A percentile compares a stretch with the other conserved stretches of the same genome.
Evolutionary conservation across 2,888 invertebrate genomes (phyloP).

Genomic region (Noctua janthina): DNA sequence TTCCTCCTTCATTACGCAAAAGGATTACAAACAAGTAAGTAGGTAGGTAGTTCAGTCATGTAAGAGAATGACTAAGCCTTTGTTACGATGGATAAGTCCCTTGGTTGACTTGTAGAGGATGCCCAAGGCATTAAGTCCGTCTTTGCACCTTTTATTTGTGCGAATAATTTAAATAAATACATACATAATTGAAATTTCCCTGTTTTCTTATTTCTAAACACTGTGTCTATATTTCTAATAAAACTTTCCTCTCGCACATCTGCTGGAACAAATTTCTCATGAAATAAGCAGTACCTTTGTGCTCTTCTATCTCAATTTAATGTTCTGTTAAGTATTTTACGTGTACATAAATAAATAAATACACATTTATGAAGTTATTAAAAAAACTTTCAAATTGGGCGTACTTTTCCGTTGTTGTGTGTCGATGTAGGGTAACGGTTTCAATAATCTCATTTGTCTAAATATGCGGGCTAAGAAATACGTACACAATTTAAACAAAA

Average conservation of each 20-base stretch:
- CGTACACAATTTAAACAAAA: slow-evolving; percentile 5
- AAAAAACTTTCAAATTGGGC: not conserved
- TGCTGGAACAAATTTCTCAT: too few species aligned
- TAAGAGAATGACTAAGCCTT: slow-evolving; percentile 17
- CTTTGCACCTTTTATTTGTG: not conserved
- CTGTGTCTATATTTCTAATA: too few species aligned
- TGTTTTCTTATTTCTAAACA: too few species aligned
- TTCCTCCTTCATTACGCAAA: slow-evolving; percentile 38
- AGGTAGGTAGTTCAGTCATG: slow-evolving; percentile 1
- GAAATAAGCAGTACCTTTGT: too few species aligned
- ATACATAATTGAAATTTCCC: not conserved
- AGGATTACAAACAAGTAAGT: not conserved
- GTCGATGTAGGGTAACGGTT: slow-evolving; percentile 52
- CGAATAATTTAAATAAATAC: not conserved
- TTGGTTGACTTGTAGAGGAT: not conserved
- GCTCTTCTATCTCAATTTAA: too few species aligned
- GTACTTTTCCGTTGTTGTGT: slow-evolving; percentile 41
- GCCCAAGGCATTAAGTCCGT: not conserved
- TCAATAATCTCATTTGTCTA: slow-evolving; percentile 56
- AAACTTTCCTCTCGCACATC: too few species aligned
- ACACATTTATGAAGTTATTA: not conserved
- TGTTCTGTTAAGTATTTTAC: too few species aligned
- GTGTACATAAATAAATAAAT: too few species aligned
- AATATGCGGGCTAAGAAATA: slow-evolving; percentile 58
- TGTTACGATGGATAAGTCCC: slow-evolving; percentile 9